Base-by-base conservation (phyloP, 64 coral and sea anemone species). In the Hydrozoanthus tunicans region DNA sequence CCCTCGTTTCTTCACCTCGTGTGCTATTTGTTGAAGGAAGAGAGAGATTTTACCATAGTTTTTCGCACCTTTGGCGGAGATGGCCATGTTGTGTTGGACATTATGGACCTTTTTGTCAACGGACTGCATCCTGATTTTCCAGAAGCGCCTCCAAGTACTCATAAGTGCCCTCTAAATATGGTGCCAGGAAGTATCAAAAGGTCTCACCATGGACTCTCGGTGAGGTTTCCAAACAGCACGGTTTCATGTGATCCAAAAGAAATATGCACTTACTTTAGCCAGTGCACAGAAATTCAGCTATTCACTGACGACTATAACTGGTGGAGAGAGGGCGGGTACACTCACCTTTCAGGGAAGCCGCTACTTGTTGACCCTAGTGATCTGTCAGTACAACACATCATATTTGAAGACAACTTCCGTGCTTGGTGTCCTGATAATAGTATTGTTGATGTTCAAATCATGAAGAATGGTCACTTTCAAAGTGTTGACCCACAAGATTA, bases 321-420 rank as follows among this genome's bases (percentile, higher is more conserved):
- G 89, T 96, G 95, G 95, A 94, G 81, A 32, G 11, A 52, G 1
- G 72, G 93, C 10, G 68, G 77, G 10, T 96, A 57, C 63, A 10
- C 27, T 62, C 90, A 90, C 53, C 24, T 52, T 20, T 93, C 95
- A 1, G 95, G 82, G 6, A 96, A 96, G 20, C 95, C 95, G 10
- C 15, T 96, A 59, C 55, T 96, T 25, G 69, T 94, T 58, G 82
- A 96, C 5, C 69, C 71, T 3, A 51, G 6, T 62, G 95, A 96
- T 65, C 70, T 65, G 8, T 93, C 92, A 89, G 90, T 93, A 0
- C 95, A 96, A 59, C 95, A 96, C 60, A 96, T 96, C 68, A 89
- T 96, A 79, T 96, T 96, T 91, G 95, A 96, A 63, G 95, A 96
- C 59, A 96, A 96, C 61, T 93, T 96, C 43, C 91, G 95, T 51